phyloP scores from a whole-genome alignment of 2,888 invertebrate species.

The Eupithecia centaureata region DNA sequence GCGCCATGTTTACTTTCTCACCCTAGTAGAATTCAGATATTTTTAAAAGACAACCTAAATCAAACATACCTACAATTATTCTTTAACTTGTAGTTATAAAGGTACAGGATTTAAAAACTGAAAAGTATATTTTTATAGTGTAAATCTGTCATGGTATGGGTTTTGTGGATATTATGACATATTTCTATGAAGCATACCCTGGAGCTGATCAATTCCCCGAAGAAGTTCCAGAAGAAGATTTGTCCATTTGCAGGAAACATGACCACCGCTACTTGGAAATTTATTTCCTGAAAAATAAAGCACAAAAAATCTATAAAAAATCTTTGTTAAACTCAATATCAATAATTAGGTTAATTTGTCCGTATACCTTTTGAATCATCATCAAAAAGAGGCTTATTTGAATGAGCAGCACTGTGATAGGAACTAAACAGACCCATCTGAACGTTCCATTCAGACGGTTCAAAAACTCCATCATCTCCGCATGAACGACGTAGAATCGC shows the following conservation, averaged over 20 bases:
- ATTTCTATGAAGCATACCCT: constrained; percentile 42
- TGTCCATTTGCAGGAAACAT: constrained; percentile 58
- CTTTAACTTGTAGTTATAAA: too few relatives aligned
- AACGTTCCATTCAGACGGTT: constrained; percentile 56
- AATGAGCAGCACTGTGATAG: constrained; percentile 53
- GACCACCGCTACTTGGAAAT: constrained; percentile 60
- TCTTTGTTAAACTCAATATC: not conserved
- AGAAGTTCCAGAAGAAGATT: constrained; percentile 65
- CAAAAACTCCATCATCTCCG: constrained; percentile 58
- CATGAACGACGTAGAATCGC: constrained; percentile 58
- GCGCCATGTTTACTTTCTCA: constrained; percentile 49
- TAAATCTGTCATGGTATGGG: too few relatives aligned
- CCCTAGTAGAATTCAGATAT: constrained; percentile 47
- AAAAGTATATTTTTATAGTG: too few relatives aligned
- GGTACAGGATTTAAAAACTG: too few relatives aligned
- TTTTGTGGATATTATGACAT: too few relatives aligned
- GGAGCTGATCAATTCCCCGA: constrained; percentile 67
- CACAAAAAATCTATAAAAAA: not conserved
- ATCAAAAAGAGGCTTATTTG: constrained; percentile 59
- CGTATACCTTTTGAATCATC: constrained; percentile 58
- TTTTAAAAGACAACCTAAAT: too few relatives aligned
- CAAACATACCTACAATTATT: too few relatives aligned
- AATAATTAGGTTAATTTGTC: not conserved
- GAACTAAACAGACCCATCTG: constrained; percentile 62
- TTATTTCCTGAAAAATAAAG: constrained; percentile 54